These are phyloP conservation scores for Gymnorhina tibicen DNA, from an alignment of 2,113 vertebrate species.

Conservation along the genomic window DNA sequence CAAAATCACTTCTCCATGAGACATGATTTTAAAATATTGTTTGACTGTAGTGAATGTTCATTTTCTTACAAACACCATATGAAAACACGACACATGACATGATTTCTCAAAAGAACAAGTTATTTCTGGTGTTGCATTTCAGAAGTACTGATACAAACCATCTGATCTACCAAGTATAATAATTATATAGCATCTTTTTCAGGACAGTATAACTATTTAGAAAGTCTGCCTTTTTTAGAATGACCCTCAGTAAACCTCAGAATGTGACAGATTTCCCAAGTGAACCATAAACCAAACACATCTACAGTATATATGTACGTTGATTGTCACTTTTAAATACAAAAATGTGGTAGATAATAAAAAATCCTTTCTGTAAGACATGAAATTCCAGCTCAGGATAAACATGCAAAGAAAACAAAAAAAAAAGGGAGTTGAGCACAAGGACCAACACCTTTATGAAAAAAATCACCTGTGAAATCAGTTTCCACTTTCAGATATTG, in stretches of 20 bases:
- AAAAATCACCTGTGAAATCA: not conserved
- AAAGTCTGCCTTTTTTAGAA: not conserved
- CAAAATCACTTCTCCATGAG: not conserved
- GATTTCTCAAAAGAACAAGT: not conserved
- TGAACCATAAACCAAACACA: not conserved
- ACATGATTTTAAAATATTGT: not conserved
- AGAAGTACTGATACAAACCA: not conserved
- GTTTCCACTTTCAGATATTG: not conserved
- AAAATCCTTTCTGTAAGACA: not conserved
- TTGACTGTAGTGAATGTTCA: not conserved
- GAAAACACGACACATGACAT: not conserved
- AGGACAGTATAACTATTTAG: not conserved
- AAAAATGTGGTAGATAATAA: not conserved
- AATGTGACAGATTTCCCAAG: not conserved
- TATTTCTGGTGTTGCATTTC: not conserved
- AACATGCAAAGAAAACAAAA: not conserved
- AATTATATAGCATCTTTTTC: not conserved
- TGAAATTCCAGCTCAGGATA: not conserved
- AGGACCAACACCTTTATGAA: not conserved
- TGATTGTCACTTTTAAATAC: not conserved
- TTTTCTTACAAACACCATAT: not conserved
- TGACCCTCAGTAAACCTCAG: not conserved
- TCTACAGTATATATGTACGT: not conserved
- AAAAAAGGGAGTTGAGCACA: not conserved
- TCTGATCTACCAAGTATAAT: not conserved